Evolutionary conservation across 2,888 invertebrate genomes (phyloP).

Genomic region (Agriopis leucophaearia): DNA sequence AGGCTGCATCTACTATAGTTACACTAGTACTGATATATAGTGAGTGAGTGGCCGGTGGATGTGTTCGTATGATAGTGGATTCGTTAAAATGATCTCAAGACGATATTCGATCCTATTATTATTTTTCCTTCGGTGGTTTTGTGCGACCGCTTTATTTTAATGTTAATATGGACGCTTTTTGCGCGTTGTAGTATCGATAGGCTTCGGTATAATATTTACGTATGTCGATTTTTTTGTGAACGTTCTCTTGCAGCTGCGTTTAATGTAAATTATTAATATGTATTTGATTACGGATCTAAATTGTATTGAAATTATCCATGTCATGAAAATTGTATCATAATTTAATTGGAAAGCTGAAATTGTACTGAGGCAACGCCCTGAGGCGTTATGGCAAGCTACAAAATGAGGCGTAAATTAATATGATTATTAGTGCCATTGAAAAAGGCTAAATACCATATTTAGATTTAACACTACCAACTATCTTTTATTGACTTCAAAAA

Average conservation of each 20-base stretch:
- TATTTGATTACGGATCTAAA: conserved; percentile 66
- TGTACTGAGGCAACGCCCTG: neutral
- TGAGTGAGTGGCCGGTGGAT: conserved; percentile 48
- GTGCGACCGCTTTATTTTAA: conserved; percentile 76
- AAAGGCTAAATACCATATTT: neutral
- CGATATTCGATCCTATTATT: conserved; percentile 83
- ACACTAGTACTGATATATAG: conserved; percentile 49
- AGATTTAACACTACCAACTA: too few species aligned
- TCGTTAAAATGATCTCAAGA: conserved; percentile 84
- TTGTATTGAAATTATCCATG: conserved; percentile 58
- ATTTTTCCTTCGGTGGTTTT: conserved; percentile 64
- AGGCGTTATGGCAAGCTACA: neutral
- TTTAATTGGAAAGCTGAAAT: conserved; percentile 47
- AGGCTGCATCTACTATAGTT: conserved; percentile 45
- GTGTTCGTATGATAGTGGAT: conserved; percentile 69
- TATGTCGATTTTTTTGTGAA: conserved; percentile 72
- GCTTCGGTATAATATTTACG: conserved; percentile 75
- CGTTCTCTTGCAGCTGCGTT: conserved; percentile 75
- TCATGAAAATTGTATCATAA: conserved; percentile 49
- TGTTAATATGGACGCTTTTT: conserved; percentile 81
- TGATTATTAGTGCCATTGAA: neutral
- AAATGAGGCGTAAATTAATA: neutral
- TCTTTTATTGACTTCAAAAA: too few species aligned
- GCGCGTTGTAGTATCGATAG: conserved; percentile 80
- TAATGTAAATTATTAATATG: conserved; percentile 80